Percentiles rank a stretch among this genome's conserved stretches.
These are phyloP conservation scores for Mesocricetus auratus DNA, from an alignment of 2,113 vertebrate genomes.

Conservation along the genomic window DNA sequence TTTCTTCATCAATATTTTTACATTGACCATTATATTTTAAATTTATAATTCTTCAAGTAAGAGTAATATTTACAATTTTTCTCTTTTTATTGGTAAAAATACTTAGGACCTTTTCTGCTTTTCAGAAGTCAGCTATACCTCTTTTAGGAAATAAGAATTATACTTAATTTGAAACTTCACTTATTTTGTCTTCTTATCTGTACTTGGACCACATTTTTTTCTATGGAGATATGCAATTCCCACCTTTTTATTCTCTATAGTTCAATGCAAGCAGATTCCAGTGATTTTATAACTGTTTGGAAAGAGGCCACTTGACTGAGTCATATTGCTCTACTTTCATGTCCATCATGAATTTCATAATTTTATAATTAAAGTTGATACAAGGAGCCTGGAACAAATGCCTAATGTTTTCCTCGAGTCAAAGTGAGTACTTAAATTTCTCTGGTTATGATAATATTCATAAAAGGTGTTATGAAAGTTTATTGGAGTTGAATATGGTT, in stretches of 20 bases:
- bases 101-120: neutral
- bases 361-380: neutral
- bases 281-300: conserved; percentile 28
- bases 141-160: neutral
- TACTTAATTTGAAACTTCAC: neutral
- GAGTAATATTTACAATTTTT: neutral
- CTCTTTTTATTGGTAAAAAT: neutral
- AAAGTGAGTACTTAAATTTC: conserved; percentile 54
- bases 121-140: neutral
- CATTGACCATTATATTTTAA: neutral
- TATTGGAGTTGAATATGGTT: conserved; percentile 59
- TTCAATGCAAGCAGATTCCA: conserved; percentile 51
- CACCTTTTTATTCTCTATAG: neutral
- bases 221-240: neutral
- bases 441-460: conserved; percentile 80
- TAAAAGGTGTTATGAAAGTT: conserved; percentile 67
- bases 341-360: conserved; percentile 41
- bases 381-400: neutral
- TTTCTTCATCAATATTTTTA: conserved; percentile 25
- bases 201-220: neutral
- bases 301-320: conserved; percentile 38
- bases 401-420: neutral
- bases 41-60: neutral
- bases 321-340: conserved; percentile 54
- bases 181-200: neutral